A percentile compares a stretch with the other conserved stretches of the same genome.
These are phyloP conservation scores for Hybognathus amarus DNA, from an alignment of 2,797 vertebrate genomes.

Conservation along the genomic window DNA sequence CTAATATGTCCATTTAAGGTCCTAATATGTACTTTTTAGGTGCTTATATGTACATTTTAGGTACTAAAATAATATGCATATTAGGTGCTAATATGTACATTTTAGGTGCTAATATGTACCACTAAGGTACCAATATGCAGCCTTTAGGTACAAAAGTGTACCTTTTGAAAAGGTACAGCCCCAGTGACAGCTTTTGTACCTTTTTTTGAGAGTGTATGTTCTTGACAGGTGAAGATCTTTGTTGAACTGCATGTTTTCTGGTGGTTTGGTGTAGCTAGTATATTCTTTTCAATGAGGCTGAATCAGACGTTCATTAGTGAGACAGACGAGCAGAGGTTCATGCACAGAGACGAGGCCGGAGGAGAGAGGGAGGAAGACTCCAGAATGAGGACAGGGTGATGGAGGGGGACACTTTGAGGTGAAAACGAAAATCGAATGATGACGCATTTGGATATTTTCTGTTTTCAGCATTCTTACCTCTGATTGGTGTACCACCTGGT, in stretches of 20 bases:
- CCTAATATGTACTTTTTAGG: too few species aligned
- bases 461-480: conserved; percentile 98
- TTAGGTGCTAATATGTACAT: too few species aligned
- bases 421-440: conserved; percentile 43
- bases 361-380: conserved; percentile 60
- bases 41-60: too few species aligned
- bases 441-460: conserved; percentile 76
- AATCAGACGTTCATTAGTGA: conserved; percentile 64
- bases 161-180: too few species aligned
- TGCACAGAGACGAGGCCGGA: conserved; percentile 62
- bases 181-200: too few species aligned
- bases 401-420: conserved; percentile 67
- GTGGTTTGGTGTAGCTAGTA: conserved; percentile 24
- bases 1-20: too few species aligned
- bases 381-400: conserved; percentile 70
- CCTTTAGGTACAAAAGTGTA: too few species aligned
- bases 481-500: conserved; percentile 99
- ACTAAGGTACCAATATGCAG: too few species aligned
- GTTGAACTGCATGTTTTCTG: not conserved
- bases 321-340: conserved; percentile 69
- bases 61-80: too few species aligned
- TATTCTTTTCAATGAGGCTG: conserved; percentile 54
- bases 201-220: too few species aligned
- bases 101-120: too few species aligned
- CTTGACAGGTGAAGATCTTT: not conserved